Conservation (phyloP, 2,888 invertebrate species). For the Ochropleura leucogaster region DNA sequence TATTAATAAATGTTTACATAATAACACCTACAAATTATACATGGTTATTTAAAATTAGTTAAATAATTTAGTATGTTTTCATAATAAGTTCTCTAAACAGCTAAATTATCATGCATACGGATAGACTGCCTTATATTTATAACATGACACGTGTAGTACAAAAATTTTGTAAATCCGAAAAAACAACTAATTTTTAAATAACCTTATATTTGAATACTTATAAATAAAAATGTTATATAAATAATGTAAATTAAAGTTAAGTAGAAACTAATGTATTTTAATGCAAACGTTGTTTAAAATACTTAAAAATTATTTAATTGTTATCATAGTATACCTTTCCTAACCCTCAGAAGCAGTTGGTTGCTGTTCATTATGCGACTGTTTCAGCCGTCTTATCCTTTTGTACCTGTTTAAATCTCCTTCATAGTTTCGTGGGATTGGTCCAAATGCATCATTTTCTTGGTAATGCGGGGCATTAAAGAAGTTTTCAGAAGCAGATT, state of each 20-base stretch:
- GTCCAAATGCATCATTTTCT: constrained; percentile 81
- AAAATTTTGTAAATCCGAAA: constrained; percentile 24
- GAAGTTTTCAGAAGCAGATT: constrained; percentile 68
- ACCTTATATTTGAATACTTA: constrained; percentile 75
- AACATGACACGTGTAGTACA: background rate
- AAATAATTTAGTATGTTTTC: constrained; percentile 12
- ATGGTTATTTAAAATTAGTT: constrained; percentile 61
- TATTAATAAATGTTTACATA: constrained; percentile 56
- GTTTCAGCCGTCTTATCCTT: constrained; percentile 83
- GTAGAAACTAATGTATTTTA: constrained; percentile 62
- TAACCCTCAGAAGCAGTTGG: constrained; percentile 51
- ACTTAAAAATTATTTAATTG: constrained; percentile 61
- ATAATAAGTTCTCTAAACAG: background rate
- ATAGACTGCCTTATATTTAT: constrained; percentile 11
- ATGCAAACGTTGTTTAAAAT: constrained; percentile 64
- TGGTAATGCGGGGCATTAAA: constrained; percentile 76
- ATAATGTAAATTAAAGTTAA: constrained; percentile 64
- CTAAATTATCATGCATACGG: background rate
- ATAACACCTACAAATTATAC: constrained; percentile 56
- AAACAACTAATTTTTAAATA: constrained; percentile 56
- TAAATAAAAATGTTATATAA: constrained; percentile 67
- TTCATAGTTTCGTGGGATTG: constrained; percentile 77
- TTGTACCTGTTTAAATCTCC: constrained; percentile 82
- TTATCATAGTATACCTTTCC: constrained; percentile 36
- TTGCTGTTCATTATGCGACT: constrained; percentile 64